Evolutionary conservation across 1,140 invertebrate species (phyloP).

Genomic region (Orchestia grillus): DNA sequence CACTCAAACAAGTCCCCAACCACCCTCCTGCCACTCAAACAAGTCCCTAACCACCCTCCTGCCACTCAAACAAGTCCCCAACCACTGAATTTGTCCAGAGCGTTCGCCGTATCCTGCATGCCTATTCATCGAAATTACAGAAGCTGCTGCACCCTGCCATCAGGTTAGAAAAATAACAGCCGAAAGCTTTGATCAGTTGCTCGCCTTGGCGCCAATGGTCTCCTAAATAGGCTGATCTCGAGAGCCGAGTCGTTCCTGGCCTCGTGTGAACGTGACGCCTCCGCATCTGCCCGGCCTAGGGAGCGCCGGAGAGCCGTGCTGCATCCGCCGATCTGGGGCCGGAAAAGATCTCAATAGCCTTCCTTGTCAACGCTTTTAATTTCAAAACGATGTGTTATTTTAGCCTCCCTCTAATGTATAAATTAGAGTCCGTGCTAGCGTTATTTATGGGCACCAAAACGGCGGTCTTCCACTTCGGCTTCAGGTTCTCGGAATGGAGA

Average conservation of each 20-base stretch:
- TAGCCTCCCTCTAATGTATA: slow-evolving; percentile 23
- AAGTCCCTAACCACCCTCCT: no score
- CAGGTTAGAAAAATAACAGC: not conserved
- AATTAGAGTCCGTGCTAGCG: slow-evolving; percentile 3
- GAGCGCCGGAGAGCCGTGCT: not conserved
- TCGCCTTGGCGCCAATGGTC: not conserved
- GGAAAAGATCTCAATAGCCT: slow-evolving; percentile 55
- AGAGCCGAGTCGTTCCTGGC: not conserved
- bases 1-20: no score
- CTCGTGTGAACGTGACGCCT: not conserved
- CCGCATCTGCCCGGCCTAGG: not conserved
- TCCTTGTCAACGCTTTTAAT: slow-evolving; percentile 49
- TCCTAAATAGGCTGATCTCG: slow-evolving; percentile 1
- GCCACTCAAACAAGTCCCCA: no score
- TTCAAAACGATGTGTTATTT: slow-evolving; percentile 56
- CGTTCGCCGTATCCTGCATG: not conserved
- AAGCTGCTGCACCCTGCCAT: not conserved
- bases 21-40: no score
- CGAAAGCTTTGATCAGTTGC: not conserved
- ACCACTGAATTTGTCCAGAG: not conserved
- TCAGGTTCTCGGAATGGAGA: not conserved
- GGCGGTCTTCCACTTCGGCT: not conserved
- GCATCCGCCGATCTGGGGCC: slow-evolving; percentile 20
- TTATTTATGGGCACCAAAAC: slow-evolving; percentile 2
- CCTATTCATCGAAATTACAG: slow-evolving; percentile 1